phyloP scores from a whole-genome alignment of 2,113 vertebrate genomes.

The Channa argus region DNA sequence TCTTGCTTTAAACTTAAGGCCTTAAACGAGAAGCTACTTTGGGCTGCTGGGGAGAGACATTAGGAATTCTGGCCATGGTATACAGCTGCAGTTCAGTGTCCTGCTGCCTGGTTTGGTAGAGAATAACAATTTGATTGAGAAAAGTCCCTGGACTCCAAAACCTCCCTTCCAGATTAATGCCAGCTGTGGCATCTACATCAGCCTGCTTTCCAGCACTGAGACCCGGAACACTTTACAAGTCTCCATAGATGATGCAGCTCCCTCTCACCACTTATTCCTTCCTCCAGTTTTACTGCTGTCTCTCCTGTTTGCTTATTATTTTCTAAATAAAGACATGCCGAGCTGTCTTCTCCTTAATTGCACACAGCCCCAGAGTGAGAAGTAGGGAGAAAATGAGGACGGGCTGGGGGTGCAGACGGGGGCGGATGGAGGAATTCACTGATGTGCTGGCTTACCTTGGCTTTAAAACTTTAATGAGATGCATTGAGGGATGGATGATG shows the following conservation, averaged over 20 bases:
- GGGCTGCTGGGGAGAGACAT: neutral
- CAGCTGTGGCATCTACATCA: constrained; percentile 13
- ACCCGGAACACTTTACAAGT: neutral
- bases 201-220: neutral
- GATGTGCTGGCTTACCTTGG: constrained; percentile 66
- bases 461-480: constrained; percentile 76
- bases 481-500: constrained; percentile 68
- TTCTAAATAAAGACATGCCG: constrained; percentile 34
- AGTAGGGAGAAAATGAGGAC: neutral
- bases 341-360: constrained; percentile 42
- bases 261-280: neutral
- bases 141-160: constrained; percentile 2
- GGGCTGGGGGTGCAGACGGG: constrained; percentile 8
- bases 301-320: constrained; percentile 21
- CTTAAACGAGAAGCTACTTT: neutral
- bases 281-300: constrained; percentile 3
- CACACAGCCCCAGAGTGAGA: constrained; percentile 36
- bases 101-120: constrained; percentile 22
- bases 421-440: constrained; percentile 40
- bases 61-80: constrained; percentile 12
- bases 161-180: constrained; percentile 2
- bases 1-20: neutral
- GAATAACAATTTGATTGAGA: constrained; percentile 35
- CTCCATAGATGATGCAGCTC: constrained; percentile 1
- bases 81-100: neutral